Evolutionary conservation across 2,113 vertebrate species (phyloP), one percentile per base, ranked within the genome.

Genomic region (Corythornis vintsioides): DNA sequence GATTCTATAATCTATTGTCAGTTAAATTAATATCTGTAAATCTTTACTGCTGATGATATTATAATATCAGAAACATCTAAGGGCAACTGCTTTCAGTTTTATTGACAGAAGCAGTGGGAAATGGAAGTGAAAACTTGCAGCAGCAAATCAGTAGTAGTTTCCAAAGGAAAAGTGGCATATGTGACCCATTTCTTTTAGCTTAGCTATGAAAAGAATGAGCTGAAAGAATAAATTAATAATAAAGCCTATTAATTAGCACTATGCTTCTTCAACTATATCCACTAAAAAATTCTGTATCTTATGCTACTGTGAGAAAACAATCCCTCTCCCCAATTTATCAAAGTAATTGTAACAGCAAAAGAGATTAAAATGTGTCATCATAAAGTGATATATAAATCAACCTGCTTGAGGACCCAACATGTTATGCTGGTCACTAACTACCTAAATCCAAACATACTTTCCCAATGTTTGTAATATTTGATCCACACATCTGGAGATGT

Each of bases 271-370:
- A 95, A 92, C 24, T 73, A n/a, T 74, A 48, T 42, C 45, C 31
- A 55, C 88, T 73, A 56, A 55, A 93, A 94, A 60, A 83, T 53
- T 92, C 71, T 70, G 6, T 66, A 93, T 87, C 38, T 94, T 20
- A 78, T 59, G 47, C 12, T 87, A 86, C 21, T 69, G 28, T 85
- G 71, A 56, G 76, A 95, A 89, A 93, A 83, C 15, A 75, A 40
- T 20, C 18, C 8, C 38, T 9, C 22, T 94, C 82, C 64, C 85
- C 85, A 85, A 65, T 91, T 93, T 83, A 94, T 87, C 67, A 78
- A 48, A 61, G 79, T 89, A 96, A 96, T 85, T 92, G 73, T 82
- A 97, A 95, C 29, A 95, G 52, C 60, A 96, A 94, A 93, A 86
- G 55, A 94, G 66, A 86, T 67, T 92, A 92, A 96, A 95, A 92